Percentiles rank a stretch among this genome's conserved stretches.
Conservation (phyloP, 2,888 invertebrate species). For the Sphaerolaimus hirsutus region DNA sequence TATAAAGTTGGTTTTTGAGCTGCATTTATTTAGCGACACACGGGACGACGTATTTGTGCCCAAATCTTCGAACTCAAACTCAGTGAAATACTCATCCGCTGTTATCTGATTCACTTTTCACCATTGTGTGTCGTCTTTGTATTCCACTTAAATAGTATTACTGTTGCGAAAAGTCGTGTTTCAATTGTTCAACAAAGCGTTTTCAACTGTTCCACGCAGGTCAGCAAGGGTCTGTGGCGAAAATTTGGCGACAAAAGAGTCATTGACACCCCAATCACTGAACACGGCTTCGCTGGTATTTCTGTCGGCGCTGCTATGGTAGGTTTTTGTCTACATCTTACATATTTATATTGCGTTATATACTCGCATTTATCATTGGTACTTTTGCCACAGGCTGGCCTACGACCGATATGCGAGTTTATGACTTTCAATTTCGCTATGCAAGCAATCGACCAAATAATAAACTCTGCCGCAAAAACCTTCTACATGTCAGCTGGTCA, state of each 20-base stretch:
- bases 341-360: too few relatives aligned
- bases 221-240: constrained; percentile 79
- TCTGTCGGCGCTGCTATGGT: constrained; percentile 77
- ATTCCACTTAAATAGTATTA: too few relatives aligned
- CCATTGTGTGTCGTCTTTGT: too few relatives aligned
- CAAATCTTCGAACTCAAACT: neutral
- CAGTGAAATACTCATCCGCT: too few relatives aligned
- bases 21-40: neutral
- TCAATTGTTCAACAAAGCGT: too few relatives aligned
- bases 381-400: constrained; percentile 54
- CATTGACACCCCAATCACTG: constrained; percentile 92
- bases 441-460: constrained; percentile 89
- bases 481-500: constrained; percentile 84
- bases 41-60: neutral
- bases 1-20: constrained; percentile 38
- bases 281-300: constrained; percentile 81
- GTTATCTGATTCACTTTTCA: too few relatives aligned
- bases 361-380: too few relatives aligned
- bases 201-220: constrained; percentile 37
- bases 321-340: constrained; percentile 13
- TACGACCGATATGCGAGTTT: constrained; percentile 77
- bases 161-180: too few relatives aligned
- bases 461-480: constrained; percentile 86
- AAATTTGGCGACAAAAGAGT: constrained; percentile 89
- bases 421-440: constrained; percentile 96